A percentile compares a stretch with the other conserved stretches of the same genome.
Evolutionary conservation across 2,888 invertebrate genomes (phyloP).

Genomic region (Elegia similella): DNA sequence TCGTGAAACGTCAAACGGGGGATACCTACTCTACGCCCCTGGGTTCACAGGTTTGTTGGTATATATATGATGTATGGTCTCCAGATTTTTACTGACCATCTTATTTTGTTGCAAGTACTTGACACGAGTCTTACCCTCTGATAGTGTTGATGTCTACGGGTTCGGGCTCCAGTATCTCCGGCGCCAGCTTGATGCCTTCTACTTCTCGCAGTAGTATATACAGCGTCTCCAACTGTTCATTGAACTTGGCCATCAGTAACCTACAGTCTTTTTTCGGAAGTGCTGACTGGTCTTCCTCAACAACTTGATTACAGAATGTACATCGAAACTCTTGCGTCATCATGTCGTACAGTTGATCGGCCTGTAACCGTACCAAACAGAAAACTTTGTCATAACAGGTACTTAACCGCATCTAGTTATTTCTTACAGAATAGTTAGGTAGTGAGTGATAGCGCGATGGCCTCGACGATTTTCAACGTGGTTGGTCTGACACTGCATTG

Average conservation of each 20-base stretch:
- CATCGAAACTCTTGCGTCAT: constrained; percentile 92
- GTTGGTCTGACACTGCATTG: too few relatives aligned
- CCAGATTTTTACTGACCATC: too few relatives aligned
- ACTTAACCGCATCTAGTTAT: too few relatives aligned
- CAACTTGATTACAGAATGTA: constrained; percentile 93
- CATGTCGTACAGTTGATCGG: constrained; percentile 94
- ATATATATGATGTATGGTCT: too few relatives aligned
- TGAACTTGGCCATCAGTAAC: constrained; percentile 93
- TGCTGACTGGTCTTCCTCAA: constrained; percentile 97
- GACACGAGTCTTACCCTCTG: constrained; percentile 83
- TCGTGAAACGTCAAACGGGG: too few relatives aligned
- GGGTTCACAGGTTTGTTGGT: too few relatives aligned
- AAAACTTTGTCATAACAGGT: too few relatives aligned
- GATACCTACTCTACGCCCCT: too few relatives aligned
- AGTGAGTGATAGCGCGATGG: too few relatives aligned
- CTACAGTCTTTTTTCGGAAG: constrained; percentile 96
- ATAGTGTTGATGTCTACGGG: constrained; percentile 94
- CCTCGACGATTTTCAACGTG: too few relatives aligned
- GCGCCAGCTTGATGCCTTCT: constrained; percentile 95
- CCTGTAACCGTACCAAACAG: constrained; percentile 69
- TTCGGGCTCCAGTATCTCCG: constrained; percentile 96
- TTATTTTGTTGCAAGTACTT: too few relatives aligned
- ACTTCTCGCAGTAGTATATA: constrained; percentile 94
- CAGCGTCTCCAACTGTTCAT: constrained; percentile 96
- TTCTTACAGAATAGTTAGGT: too few relatives aligned